Base-by-base conservation (phyloP, 2,888 invertebrate species). In the Trichogramma dendrolimi region DNA sequence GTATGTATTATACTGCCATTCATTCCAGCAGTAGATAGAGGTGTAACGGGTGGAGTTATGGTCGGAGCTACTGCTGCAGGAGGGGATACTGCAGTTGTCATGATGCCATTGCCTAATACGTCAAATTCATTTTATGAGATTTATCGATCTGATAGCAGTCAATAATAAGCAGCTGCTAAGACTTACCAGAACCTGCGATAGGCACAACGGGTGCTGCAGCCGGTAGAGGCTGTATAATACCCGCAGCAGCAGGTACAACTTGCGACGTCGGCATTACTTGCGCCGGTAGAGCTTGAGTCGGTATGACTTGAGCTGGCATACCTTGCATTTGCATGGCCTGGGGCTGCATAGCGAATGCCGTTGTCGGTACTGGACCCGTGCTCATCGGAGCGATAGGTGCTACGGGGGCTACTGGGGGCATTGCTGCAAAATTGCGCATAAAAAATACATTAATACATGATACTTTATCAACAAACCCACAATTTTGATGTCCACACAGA, bases 341-440 rank as follows among this genome's bases (percentile, higher is more conserved):
- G 54, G 69, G 72, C 27, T 27, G 27, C 74, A 78, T 76, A 51
- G 72, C 73, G 52, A 79, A 78, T 61, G 78, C 78, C 60, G 76
- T 72, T 27, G 77, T 73, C 61, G 79, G 77, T 5, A 73, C 68
- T 55, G 79, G 75, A 64, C 73, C 75, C 57, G 76, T 73, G 56
- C 77, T 76, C 56, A 78, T 63, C 43, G 78, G 77, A 59, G 72
- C 78, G 7, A 79, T 75, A 47, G 77, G 76, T 58, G 72, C 77
- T 38, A 78, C 73, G 54, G 76, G 64, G 10, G 76, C 76, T 41
- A 71, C 71, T 43, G 74, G 65, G 57, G 75, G 68, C 49, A 75
- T 71, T 63, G 71, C 76, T 72, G 54, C 67, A 41, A 51, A 66
- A 61, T 27, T 27, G 27, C 27, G 27, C 27, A 3, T 27, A 27